A percentile compares a stretch with the other conserved stretches of the same genome.
Evolutionary conservation across 2,797 vertebrate species (phyloP).

Genomic region (Falco naumanni): DNA sequence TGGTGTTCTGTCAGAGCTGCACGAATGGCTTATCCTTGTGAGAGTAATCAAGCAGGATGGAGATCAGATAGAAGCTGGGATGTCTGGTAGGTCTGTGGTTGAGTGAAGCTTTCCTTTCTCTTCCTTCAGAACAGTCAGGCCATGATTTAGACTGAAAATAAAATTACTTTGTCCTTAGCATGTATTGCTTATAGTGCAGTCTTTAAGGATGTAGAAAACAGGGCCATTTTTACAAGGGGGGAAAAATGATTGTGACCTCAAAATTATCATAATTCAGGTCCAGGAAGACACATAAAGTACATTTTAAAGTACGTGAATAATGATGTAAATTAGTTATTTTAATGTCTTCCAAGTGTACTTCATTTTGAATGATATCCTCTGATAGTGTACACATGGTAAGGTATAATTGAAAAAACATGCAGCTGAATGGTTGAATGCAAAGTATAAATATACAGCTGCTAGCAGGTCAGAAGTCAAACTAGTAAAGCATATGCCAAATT

Average conservation of each 20-base stretch:
- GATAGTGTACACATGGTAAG: slow-evolving; percentile 79
- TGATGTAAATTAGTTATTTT: slow-evolving; percentile 83
- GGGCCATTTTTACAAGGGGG: neutral
- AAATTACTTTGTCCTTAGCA: neutral
- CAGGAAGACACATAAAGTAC: slow-evolving; percentile 70
- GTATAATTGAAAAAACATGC: slow-evolving; percentile 83
- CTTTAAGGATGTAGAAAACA: slow-evolving; percentile 41
- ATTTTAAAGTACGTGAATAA: slow-evolving; percentile 79
- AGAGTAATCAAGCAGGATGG: neutral
- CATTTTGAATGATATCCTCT: slow-evolving; percentile 79
- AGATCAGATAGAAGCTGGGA: neutral
- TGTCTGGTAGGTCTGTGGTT: neutral
- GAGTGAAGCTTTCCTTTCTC: slow-evolving; percentile 36
- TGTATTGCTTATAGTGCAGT: neutral
- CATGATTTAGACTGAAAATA: slow-evolving; percentile 2
- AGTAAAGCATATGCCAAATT: slow-evolving; percentile 76
- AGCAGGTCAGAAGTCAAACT: slow-evolving; percentile 81
- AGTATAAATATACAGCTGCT: slow-evolving; percentile 83
- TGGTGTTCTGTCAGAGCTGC: neutral
- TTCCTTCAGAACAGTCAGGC: neutral
- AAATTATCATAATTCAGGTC: slow-evolving; percentile 72
- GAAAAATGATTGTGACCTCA: slow-evolving; percentile 66
- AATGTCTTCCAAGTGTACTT: slow-evolving; percentile 84
- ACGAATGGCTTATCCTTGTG: neutral
- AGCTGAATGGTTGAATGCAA: slow-evolving; percentile 75